Evolutionary conservation across 2,113 vertebrate genomes (phyloP).

Genomic region (Nothobranchius kuhntae): DNA sequence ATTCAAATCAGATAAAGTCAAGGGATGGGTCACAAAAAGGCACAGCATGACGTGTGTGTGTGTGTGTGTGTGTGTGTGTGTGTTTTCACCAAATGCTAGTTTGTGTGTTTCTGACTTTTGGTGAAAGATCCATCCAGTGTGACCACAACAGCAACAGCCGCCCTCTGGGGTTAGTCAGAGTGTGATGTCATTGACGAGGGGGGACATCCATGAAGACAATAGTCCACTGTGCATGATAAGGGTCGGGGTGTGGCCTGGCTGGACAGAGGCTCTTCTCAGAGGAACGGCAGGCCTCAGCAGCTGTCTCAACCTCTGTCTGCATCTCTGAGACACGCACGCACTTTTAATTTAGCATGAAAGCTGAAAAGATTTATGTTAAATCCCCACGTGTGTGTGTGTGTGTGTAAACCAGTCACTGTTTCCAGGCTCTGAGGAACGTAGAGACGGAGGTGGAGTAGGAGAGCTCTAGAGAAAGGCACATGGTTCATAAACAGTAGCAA

Average conservation of each 20-base stretch:
- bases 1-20: slow-evolving; percentile 64
- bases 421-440: slow-evolving; percentile 63
- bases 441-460: slow-evolving; percentile 77
- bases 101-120: slow-evolving; percentile 20
- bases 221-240: slow-evolving; percentile 69
- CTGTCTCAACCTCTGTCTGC: slow-evolving; percentile 70
- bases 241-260: slow-evolving; percentile 63
- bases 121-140: slow-evolving; percentile 43
- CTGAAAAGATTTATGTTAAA: slow-evolving; percentile 56
- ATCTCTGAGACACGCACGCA: slow-evolving; percentile 44
- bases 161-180: slow-evolving; percentile 61
- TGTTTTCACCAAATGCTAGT: not conserved
- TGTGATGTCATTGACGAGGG: slow-evolving; percentile 75
- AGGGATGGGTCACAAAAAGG: slow-evolving; percentile 17
- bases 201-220: slow-evolving; percentile 68
- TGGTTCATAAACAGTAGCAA: slow-evolving; percentile 44
- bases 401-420: slow-evolving; percentile 16
- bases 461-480: slow-evolving; percentile 60
- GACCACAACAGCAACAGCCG: slow-evolving; percentile 49
- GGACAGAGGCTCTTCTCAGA: slow-evolving; percentile 75
- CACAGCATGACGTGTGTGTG: not conserved
- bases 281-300: slow-evolving; percentile 45
- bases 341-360: slow-evolving; percentile 53
- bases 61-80: slow-evolving; percentile 1
- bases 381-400: slow-evolving; percentile 24